Base-by-base conservation (phyloP, 2,797 vertebrate genomes). In the Gila robusta region DNA sequence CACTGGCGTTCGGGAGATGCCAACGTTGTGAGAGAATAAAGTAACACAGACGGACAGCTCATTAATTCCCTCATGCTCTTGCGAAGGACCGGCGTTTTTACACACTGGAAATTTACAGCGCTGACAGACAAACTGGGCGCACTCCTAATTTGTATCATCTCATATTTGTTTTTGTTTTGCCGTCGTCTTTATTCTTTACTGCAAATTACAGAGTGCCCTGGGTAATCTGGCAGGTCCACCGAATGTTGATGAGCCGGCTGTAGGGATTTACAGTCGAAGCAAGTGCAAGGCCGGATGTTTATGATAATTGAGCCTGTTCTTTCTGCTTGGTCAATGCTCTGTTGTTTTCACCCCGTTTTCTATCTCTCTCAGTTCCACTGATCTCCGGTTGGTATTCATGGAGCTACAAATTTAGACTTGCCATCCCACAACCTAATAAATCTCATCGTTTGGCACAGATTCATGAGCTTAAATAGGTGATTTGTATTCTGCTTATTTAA, bases 131-230 rank as follows among this genome's bases (percentile, higher is more conserved):
- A 94, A 94, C 93, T 91, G 91, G 93, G 93, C 88, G 44, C 79
- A 85, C 88, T 92, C 89, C 93, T 96, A 94, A 95, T 95, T 96
- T 95, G 94, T 93, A 94, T 95, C 93, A 88, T 92, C 93, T 95
- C 91, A 88, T 90, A 95, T 95, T 95, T 95, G 95, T 95, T 95
- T 95, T 95, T 96, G 93, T 95, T 95, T 95, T 94, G 93, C 90
- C 92, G 83, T 95, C 94, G 91, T 95, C 93, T 94, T 94, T 94
- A 94, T 94, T 94, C 94, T 95, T 95, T 95, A 96, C 94, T 94
- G 94, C 93, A 94, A 94, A 95, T 95, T 94, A 94, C 94, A 91
- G 92, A 92, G 90, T 91, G 94, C 93, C 92, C 93, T 90, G 49
- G 94, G 94, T 95, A 94, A 95, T 94, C 92, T 92, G 90, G 91